phyloP scores from a whole-genome alignment of 2,888 invertebrate genomes.

The Pollenia amentaria region DNA sequence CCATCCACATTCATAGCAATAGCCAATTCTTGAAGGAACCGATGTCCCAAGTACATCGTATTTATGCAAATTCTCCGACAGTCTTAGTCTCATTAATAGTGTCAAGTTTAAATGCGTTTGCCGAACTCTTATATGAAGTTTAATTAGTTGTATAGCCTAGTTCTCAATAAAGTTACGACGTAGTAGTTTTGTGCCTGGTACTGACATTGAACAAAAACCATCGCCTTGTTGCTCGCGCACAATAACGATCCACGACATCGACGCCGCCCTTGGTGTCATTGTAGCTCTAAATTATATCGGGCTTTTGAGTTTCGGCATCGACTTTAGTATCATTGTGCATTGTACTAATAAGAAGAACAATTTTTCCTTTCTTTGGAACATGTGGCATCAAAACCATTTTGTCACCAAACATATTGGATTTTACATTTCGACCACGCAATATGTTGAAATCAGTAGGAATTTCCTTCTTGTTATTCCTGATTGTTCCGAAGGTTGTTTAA shows the following conservation, averaged over 20 bases:
- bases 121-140: conserved; percentile 42
- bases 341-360: neutral
- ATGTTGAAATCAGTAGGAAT: no score
- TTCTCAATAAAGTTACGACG: conserved; percentile 45
- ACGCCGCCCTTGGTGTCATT: conserved; percentile 51
- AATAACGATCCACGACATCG: conserved; percentile 53
- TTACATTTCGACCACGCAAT: no score
- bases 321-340: neutral
- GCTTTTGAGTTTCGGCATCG: conserved; percentile 32
- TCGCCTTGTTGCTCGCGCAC: conserved; percentile 54
- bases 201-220: conserved; percentile 62
- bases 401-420: conserved; percentile 59
- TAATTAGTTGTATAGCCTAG: conserved; percentile 53
- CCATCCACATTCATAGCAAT: conserved; percentile 8
- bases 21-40: conserved; percentile 44
- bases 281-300: conserved; percentile 39
- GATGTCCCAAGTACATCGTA: conserved; percentile 45
- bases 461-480: no score
- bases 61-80: conserved; percentile 62
- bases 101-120: conserved; percentile 49
- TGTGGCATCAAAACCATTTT: conserved; percentile 52
- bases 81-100: conserved; percentile 53
- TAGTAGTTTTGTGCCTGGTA: conserved; percentile 52
- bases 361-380: conserved; percentile 2
- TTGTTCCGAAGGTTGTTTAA: conserved; percentile 58